These are phyloP conservation scores for Lucilia sericata DNA, from an alignment of 1,140 invertebrate species.

Conservation along the genomic window DNA sequence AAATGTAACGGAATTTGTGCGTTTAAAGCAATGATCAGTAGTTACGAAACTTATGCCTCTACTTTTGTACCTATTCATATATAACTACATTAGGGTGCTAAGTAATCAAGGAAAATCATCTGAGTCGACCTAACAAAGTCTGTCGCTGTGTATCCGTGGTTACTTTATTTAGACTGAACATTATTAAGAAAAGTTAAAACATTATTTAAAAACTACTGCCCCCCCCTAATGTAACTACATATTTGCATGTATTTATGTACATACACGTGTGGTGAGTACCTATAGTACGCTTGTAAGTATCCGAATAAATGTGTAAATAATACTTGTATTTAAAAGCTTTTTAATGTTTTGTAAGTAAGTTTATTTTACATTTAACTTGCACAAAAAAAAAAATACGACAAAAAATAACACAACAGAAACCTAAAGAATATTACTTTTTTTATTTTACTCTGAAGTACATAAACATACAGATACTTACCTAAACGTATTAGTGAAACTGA, in stretches of 20 bases:
- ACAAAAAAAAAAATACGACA: not conserved
- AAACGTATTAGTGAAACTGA: not conserved
- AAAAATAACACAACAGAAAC: too few relatives aligned
- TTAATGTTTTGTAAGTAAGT: not conserved
- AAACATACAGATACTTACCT: too few relatives aligned
- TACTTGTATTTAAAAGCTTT: not conserved
- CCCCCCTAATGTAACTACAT: not conserved
- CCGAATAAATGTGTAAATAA: not conserved
- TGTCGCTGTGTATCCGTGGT: too few relatives aligned
- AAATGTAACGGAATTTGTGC: not conserved
- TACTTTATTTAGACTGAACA: too few relatives aligned
- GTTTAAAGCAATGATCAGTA: not conserved
- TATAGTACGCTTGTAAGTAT: not conserved
- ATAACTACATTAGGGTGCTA: too few relatives aligned
- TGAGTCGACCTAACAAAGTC: too few relatives aligned
- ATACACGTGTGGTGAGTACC: not conserved
- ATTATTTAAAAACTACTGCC: too few relatives aligned
- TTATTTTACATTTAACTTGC: conserved; percentile 1
- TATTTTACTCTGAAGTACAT: too few relatives aligned
- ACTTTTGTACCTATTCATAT: too few relatives aligned
- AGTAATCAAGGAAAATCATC: too few relatives aligned
- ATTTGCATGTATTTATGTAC: not conserved
- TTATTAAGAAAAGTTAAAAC: too few relatives aligned
- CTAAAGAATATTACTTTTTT: too few relatives aligned
- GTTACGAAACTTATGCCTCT: not conserved